Percentiles rank a stretch among this genome's conserved stretches.
These are phyloP conservation scores for Hemicordylus capensis DNA, from an alignment of 2,113 vertebrate species.

Conservation along the genomic window DNA sequence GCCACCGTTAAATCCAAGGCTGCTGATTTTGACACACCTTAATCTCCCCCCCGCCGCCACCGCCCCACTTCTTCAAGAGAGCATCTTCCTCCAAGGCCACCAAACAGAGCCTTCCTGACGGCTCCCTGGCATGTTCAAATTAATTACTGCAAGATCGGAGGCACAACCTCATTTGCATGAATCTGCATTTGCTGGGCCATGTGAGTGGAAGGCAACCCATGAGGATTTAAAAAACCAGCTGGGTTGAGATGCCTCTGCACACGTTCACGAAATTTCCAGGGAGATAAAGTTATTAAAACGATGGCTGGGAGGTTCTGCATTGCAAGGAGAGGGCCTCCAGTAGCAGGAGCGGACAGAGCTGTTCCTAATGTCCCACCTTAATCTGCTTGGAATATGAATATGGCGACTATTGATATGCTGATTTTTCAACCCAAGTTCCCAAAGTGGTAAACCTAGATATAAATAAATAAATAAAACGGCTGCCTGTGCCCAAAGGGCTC, in stretches of 20 bases:
- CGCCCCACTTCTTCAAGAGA: background rate
- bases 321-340: background rate
- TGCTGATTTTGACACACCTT: background rate
- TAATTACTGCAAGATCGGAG: background rate
- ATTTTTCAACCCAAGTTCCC: too few species aligned
- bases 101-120: background rate
- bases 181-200: conserved; percentile 2
- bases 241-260: background rate
- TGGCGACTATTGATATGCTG: too few species aligned
- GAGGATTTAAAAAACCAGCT: conserved; percentile 2
- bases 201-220: background rate
- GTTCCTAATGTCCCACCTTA: too few species aligned
- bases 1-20: rapidly evolving
- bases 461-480: too few species aligned
- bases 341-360: too few species aligned
- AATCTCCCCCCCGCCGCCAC: background rate
- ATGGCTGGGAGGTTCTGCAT: background rate
- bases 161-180: background rate
- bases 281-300: background rate
- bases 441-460: too few species aligned
- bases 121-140: background rate
- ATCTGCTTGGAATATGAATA: too few species aligned
- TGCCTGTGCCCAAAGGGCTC: too few species aligned
- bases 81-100: background rate
- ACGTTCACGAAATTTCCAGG: background rate